These are phyloP conservation scores for Oryzias curvinotus DNA, from an alignment of 2,113 vertebrate species.

Conservation along the genomic window DNA sequence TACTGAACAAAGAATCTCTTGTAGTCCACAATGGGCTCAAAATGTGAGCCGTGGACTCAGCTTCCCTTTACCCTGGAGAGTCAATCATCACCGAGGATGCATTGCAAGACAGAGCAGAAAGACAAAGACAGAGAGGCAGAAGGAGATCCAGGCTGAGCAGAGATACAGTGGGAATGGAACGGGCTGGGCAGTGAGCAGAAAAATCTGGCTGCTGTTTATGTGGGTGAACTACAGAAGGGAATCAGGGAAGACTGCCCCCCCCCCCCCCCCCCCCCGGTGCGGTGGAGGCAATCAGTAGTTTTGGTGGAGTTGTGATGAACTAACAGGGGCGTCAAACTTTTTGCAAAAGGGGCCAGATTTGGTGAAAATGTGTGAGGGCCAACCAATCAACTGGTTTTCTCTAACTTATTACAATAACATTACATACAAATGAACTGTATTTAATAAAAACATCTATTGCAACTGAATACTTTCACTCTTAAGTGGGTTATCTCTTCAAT, in stretches of 20 bases:
- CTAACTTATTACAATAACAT: too few species aligned
- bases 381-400: too few species aligned
- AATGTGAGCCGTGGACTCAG: slow-evolving; percentile 70
- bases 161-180: slow-evolving; percentile 25
- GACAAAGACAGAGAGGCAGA: slow-evolving; percentile 27
- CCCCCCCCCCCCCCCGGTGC: slow-evolving; percentile 3
- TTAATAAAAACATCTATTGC: too few species aligned
- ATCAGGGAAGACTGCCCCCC: slow-evolving; percentile 41
- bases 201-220: slow-evolving; percentile 36
- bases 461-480: too few species aligned
- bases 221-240: slow-evolving; percentile 37
- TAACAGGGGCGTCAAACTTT: slow-evolving; percentile 40
- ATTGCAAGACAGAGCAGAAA: slow-evolving; percentile 47
- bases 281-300: slow-evolving; percentile 55
- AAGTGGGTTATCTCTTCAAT: too few species aligned
- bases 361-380: too few species aligned
- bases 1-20: slow-evolving; percentile 75
- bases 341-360: too few species aligned
- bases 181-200: slow-evolving; percentile 16
- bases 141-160: slow-evolving; percentile 31
- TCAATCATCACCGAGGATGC: slow-evolving; percentile 75
- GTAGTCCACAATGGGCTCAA: slow-evolving; percentile 69
- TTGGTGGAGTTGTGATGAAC: slow-evolving; percentile 47
- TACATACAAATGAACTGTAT: too few species aligned
- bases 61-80: slow-evolving; percentile 71